These are phyloP conservation scores for Uromys caudimaculatus DNA, from an alignment of 2,797 vertebrate species.

Conservation along the genomic window DNA sequence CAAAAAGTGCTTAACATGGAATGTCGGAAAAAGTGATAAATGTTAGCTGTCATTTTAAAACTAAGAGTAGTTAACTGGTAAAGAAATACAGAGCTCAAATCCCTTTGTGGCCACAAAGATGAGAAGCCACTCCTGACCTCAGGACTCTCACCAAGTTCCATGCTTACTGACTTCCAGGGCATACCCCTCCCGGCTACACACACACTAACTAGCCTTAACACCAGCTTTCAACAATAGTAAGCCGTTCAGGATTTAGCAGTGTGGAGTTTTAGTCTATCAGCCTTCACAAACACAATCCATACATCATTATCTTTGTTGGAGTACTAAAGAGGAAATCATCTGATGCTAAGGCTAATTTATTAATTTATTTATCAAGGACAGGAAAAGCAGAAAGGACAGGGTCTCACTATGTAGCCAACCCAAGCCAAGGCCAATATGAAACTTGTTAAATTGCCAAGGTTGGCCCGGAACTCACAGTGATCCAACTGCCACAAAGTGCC, in stretches of 20 bases:
- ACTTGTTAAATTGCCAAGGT: neutral
- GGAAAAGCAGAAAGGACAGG: neutral
- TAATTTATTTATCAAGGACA: neutral
- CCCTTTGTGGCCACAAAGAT: slow-evolving; percentile 1
- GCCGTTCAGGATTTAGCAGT: neutral
- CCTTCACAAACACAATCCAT: neutral
- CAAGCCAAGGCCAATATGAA: neutral
- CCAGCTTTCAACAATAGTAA: slow-evolving; percentile 8
- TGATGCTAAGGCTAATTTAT: neutral
- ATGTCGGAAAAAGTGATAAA: neutral
- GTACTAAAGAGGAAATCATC: neutral
- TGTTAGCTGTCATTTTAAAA: slow-evolving; percentile 33
- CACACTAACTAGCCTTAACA: neutral
- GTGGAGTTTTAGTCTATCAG: neutral
- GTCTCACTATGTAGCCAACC: neutral
- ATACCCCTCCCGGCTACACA: neutral
- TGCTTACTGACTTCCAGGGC: neutral
- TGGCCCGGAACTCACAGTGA: neutral
- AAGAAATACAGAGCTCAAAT: slow-evolving; percentile 4
- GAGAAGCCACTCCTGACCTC: slow-evolving; percentile 36
- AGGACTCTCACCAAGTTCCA: slow-evolving; percentile 52
- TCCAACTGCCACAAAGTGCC: neutral
- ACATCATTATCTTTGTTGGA: neutral
- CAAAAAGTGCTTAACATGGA: slow-evolving; percentile 43
- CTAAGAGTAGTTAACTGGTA: neutral